Evolutionary conservation across 2,113 vertebrate species (phyloP).

Genomic region (Spermophilus dauricus): DNA sequence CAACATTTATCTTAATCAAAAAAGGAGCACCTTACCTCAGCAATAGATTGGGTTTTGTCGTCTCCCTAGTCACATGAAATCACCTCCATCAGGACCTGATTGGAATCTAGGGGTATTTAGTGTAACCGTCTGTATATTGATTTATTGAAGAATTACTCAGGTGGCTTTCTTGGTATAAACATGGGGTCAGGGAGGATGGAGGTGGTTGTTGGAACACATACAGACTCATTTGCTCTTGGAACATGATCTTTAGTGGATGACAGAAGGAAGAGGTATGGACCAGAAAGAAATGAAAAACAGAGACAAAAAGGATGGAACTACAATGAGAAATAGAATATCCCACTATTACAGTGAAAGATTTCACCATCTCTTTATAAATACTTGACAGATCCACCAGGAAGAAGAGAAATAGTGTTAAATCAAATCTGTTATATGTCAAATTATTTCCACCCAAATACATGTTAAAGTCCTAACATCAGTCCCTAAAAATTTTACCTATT

Average conservation of each 20-base stretch:
- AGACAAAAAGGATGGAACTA: no score
- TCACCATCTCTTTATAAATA: background rate
- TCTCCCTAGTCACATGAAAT: no score
- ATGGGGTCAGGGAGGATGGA: no score
- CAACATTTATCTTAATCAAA: background rate
- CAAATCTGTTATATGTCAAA: background rate
- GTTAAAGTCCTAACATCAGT: background rate
- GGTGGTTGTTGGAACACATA: background rate
- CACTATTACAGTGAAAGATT: no score
- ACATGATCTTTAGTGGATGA: background rate
- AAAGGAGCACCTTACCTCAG: background rate
- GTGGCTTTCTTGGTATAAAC: fast-evolving
- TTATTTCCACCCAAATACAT: background rate
- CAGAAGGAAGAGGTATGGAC: no score
- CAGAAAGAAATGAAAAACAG: background rate
- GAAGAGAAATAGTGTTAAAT: background rate
- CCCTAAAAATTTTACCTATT: background rate
- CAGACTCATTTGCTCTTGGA: background rate
- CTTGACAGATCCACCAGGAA: background rate
- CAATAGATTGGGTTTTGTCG: background rate
- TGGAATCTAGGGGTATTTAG: background rate
- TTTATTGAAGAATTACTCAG: background rate
- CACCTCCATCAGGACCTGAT: background rate
- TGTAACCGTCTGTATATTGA: background rate
- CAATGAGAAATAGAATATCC: background rate